A percentile compares a stretch with the other conserved stretches of the same genome.
phyloP scores from a whole-genome alignment of 2,797 vertebrate species.

The Pelobates cultripes region DNA sequence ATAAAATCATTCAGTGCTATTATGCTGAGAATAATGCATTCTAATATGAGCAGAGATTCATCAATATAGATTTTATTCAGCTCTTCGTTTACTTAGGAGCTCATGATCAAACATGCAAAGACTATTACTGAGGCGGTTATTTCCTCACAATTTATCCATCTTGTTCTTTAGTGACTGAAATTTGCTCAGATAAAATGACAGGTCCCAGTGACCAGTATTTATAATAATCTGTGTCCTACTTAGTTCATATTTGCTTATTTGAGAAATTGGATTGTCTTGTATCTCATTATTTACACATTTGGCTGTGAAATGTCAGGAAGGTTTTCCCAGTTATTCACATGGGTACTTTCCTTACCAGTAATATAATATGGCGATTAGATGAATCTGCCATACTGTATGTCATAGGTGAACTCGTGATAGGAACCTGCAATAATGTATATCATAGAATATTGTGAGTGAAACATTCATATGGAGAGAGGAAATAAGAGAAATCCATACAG shows the following conservation, averaged over 20 bases:
- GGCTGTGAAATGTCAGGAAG: not conserved
- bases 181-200: conserved; percentile 39
- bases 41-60: conserved; percentile 41
- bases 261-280: conserved; percentile 16
- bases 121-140: conserved; percentile 50
- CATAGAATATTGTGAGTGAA: no score
- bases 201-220: conserved; percentile 46
- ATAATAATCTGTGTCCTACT: conserved; percentile 30
- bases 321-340: conserved; percentile 23
- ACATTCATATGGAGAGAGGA: no score
- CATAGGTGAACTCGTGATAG: no score
- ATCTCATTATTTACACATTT: conserved; percentile 35
- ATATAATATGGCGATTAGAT: not conserved
- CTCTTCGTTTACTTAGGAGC: conserved; percentile 41
- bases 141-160: conserved; percentile 47
- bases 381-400: no score
- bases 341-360: conserved; percentile 13
- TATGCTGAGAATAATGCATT: conserved; percentile 48
- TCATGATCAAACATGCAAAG: conserved; percentile 29
- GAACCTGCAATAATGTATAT: no score
- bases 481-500: no score
- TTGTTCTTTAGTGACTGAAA: conserved; percentile 18
- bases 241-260: conserved; percentile 19
- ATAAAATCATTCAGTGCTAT: conserved; percentile 54
- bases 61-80: conserved; percentile 44